phyloP scores from a whole-genome alignment of 2,113 vertebrate species.

The Cacatua alba region DNA sequence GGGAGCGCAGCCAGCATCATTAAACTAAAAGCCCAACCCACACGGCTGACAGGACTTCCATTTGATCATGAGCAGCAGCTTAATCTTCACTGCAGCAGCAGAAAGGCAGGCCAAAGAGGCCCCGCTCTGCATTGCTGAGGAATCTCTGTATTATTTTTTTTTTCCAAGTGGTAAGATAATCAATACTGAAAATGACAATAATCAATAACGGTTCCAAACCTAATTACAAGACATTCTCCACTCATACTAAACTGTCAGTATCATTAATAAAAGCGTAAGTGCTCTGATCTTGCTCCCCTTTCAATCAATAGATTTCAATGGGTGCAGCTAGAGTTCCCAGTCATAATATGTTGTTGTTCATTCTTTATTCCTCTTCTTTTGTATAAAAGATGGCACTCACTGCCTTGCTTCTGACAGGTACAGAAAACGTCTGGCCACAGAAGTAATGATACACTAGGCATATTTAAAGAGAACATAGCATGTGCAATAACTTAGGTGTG shows the following conservation, averaged over 20 bases:
- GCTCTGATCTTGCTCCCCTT: background rate
- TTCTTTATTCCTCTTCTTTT: background rate
- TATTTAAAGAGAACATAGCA: background rate
- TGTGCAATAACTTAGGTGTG: background rate
- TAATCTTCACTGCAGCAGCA: background rate
- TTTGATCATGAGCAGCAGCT: background rate
- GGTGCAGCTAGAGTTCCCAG: background rate
- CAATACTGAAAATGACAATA: slow-evolving; percentile 38
- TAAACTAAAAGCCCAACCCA: background rate
- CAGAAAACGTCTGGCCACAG: background rate
- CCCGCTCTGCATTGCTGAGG: background rate
- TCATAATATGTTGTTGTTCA: background rate
- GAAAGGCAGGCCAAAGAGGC: background rate
- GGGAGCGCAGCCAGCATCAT: background rate
- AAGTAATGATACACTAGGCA: background rate
- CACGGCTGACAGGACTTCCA: background rate
- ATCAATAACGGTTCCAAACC: background rate
- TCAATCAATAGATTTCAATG: slow-evolving; percentile 16
- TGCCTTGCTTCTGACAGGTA: background rate
- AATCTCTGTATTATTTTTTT: background rate
- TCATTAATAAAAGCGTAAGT: slow-evolving; percentile 41
- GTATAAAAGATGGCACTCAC: background rate
- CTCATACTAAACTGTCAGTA: background rate
- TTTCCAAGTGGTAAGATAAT: background rate
- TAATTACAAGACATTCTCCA: slow-evolving; percentile 36